phyloP scores from a whole-genome alignment of 2,797 vertebrate species.

The Oreortyx pictus region DNA sequence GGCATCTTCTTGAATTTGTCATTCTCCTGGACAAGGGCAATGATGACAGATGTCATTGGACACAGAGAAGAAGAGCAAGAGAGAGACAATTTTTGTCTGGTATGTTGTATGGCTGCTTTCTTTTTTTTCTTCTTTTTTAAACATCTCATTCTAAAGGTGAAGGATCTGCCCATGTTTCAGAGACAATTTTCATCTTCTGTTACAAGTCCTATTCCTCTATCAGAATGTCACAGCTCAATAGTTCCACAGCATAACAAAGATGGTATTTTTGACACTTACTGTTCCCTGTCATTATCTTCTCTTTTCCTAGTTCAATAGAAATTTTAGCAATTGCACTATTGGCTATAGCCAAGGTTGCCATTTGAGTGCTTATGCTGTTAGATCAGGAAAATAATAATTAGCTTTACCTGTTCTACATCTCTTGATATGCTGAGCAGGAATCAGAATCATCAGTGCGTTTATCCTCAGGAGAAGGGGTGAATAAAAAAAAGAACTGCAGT shows the following conservation, averaged over 20 bases:
- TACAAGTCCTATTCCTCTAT: not conserved
- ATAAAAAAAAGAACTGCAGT: not conserved
- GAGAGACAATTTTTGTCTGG: not conserved
- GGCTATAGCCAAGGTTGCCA: not conserved
- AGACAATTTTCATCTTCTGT: not conserved
- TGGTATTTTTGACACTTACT: not conserved
- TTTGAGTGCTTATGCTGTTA: not conserved
- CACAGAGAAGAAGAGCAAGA: not conserved
- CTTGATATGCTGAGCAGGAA: not conserved
- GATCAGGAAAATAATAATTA: not conserved
- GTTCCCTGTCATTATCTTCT: not conserved
- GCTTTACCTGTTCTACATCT: not conserved
- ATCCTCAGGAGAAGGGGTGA: not conserved
- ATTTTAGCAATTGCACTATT: not conserved
- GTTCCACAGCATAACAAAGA: not conserved
- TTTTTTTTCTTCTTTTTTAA: not conserved
- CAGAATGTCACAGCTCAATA: not conserved
- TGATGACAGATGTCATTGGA: not conserved
- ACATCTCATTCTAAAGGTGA: not conserved
- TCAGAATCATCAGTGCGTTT: not conserved
- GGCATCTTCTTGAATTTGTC: not conserved
- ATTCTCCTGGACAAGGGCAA: not conserved
- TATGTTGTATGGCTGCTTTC: not conserved
- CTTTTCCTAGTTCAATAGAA: not conserved
- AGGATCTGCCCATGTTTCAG: not conserved